These are phyloP conservation scores for Epinotia brunnichana DNA, from an alignment of 2,888 invertebrate species.

Conservation along the genomic window DNA sequence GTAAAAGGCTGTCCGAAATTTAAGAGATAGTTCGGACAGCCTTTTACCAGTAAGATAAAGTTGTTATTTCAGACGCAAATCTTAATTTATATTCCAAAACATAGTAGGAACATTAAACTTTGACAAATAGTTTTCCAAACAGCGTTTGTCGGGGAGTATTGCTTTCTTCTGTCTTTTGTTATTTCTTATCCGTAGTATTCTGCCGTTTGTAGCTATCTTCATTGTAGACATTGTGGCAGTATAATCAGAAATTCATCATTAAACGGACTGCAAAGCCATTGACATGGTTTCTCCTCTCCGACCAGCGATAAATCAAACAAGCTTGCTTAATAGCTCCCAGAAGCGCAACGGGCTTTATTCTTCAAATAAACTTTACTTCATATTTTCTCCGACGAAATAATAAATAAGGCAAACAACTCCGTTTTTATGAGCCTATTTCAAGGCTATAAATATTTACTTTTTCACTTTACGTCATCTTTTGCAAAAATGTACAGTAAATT, in stretches of 20 bases:
- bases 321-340: constrained; percentile 31
- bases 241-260: constrained; percentile 29
- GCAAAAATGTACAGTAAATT: neutral
- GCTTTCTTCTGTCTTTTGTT: no score
- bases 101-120: no score
- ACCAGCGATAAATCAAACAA: constrained; percentile 43
- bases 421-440: constrained; percentile 27
- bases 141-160: no score
- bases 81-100: no score
- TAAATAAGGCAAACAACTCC: constrained; percentile 23
- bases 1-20: no score
- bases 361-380: constrained; percentile 23
- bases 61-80: no score
- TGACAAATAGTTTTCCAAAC: no score
- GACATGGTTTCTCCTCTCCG: constrained; percentile 42
- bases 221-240: neutral
- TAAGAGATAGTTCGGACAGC: no score
- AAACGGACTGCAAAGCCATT: constrained; percentile 33
- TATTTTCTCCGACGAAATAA: constrained; percentile 27
- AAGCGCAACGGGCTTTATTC: constrained; percentile 18
- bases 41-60: no score
- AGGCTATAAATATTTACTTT: constrained; percentile 25
- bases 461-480: constrained; percentile 21
- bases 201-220: neutral
- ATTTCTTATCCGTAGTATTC: no score